phyloP scores from a whole-genome alignment of 35 echinoderm and acorn worm genomes.

The Ophioderma brevispina region DNA sequence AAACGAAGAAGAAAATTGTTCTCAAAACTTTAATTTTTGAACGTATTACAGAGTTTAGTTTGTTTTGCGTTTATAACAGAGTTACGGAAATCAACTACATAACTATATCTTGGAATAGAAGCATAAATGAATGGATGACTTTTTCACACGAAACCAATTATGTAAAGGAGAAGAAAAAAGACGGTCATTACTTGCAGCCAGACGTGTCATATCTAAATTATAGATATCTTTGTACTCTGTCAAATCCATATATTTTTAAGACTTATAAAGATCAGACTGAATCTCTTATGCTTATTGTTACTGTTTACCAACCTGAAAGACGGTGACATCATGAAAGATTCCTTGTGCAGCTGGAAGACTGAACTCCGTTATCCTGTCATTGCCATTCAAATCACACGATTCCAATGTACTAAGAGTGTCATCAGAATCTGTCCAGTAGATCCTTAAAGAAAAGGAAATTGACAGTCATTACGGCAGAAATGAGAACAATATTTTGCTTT shows the following conservation, averaged over 20 bases:
- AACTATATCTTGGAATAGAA: neutral
- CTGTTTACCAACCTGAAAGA: neutral
- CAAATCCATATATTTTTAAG: too few species aligned
- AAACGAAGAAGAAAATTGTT: neutral
- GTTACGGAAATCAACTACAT: too few species aligned
- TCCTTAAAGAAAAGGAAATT: neutral
- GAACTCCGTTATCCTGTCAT: neutral
- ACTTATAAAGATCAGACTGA: too few species aligned
- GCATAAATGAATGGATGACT: neutral
- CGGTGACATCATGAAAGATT: neutral
- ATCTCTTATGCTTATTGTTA: too few species aligned
- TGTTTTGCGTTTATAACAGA: neutral
- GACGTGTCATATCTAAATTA: too few species aligned
- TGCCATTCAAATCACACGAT: neutral
- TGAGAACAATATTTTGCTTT: too few species aligned
- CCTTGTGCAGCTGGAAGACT: neutral
- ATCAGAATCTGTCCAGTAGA: neutral
- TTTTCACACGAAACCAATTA: neutral
- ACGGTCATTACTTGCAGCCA: too few species aligned
- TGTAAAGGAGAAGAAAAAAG: neutral
- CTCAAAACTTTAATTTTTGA: neutral
- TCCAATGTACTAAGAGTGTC: neutral
- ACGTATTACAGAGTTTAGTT: neutral
- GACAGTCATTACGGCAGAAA: too few species aligned
- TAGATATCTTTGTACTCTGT: too few species aligned